Evolutionary conservation across 2,888 invertebrate species (phyloP).

Genomic region (Leuctra nigra): DNA sequence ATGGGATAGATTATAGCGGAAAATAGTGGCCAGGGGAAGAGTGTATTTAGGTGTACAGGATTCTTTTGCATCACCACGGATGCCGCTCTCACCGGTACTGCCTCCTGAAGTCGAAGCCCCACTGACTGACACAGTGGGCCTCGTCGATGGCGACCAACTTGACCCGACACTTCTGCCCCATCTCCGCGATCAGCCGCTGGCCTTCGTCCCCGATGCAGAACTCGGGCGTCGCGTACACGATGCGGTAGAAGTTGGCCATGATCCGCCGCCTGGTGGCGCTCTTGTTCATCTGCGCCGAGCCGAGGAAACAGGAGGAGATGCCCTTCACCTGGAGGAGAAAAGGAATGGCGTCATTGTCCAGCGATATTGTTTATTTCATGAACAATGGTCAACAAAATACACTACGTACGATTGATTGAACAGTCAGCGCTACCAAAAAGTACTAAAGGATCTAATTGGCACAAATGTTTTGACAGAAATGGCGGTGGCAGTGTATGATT

Average conservation of each 20-base stretch:
- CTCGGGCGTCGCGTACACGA: slow-evolving; percentile 57
- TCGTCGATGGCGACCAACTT: slow-evolving; percentile 63
- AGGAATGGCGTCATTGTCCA: too few species aligned
- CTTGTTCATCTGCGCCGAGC: slow-evolving; percentile 47
- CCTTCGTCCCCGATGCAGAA: slow-evolving; percentile 44
- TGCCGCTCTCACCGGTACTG: slow-evolving; percentile 47
- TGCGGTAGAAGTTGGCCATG: slow-evolving; percentile 40
- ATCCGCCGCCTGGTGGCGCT: slow-evolving; percentile 39
- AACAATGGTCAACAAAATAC: too few species aligned
- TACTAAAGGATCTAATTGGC: too few species aligned
- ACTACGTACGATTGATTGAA: too few species aligned
- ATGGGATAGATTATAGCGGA: too few species aligned
- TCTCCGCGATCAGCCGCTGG: slow-evolving; percentile 32
- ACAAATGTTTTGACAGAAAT: too few species aligned
- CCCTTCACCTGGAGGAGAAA: slow-evolving; percentile 40
- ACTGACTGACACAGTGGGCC: slow-evolving; percentile 67
- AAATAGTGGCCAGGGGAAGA: too few species aligned
- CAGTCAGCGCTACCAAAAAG: too few species aligned
- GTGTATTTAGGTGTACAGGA: too few species aligned
- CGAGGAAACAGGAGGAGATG: slow-evolving; percentile 51
- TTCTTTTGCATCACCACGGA: too few species aligned
- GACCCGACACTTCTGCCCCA: neutral
- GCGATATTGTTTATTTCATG: too few species aligned
- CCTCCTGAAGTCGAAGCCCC: slow-evolving; percentile 66
- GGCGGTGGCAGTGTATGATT: too few species aligned